A percentile compares a stretch with the other conserved stretches of the same genome.
These are phyloP conservation scores for Neoascia interrupta DNA, from an alignment of 2,888 invertebrate genomes.

Conservation along the genomic window DNA sequence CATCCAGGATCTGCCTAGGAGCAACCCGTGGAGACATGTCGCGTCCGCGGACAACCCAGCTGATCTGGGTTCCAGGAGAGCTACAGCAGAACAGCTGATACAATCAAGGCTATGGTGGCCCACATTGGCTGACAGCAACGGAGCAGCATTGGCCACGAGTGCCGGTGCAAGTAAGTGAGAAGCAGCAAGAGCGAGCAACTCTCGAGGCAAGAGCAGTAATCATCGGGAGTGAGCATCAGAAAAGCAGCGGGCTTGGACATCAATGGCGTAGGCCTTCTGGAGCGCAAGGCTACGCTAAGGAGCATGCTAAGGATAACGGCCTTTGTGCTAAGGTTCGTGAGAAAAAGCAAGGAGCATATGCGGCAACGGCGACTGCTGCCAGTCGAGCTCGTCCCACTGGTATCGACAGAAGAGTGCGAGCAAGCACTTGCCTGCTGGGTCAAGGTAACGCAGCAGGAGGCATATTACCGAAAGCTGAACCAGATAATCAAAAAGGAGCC, in stretches of 20 bases:
- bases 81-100: not conserved
- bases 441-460: not conserved
- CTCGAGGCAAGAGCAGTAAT: not conserved
- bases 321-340: not conserved
- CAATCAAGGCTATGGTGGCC: conserved; percentile 14
- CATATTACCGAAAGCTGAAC: not conserved
- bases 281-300: too few relatives aligned
- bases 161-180: too few relatives aligned
- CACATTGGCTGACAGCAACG: not conserved
- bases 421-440: not conserved
- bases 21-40: conserved; percentile 14
- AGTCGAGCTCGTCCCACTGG: too few relatives aligned
- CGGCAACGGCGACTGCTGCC: not conserved
- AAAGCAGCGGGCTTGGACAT: too few relatives aligned
- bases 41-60: conserved; percentile 27
- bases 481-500: not conserved
- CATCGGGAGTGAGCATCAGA: not conserved
- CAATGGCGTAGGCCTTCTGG: too few relatives aligned
- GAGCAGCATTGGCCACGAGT: conserved; percentile 2
- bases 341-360: not conserved
- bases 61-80: conserved; percentile 18
- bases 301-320: too few relatives aligned
- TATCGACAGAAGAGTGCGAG: not conserved
- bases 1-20: conserved; percentile 2
- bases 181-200: too few relatives aligned